Evolutionary conservation across 2,888 invertebrate genomes (phyloP).

Genomic region (Tinea pellionella): DNA sequence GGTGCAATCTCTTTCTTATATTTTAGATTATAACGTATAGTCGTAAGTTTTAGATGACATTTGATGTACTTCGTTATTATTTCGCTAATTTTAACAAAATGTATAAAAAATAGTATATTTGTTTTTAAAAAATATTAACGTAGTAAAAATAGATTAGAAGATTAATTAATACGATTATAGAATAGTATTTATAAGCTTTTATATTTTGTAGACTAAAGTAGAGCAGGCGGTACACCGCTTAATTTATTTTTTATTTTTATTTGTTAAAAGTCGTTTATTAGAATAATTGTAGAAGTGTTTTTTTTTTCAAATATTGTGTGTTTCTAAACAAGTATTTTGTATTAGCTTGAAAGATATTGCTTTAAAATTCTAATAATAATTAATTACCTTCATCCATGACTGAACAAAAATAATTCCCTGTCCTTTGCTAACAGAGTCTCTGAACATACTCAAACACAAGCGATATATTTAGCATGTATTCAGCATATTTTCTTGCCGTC

Average conservation of each 20-base stretch:
- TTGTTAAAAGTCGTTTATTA: neutral
- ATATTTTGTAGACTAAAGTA: neutral
- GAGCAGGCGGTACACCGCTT: neutral
- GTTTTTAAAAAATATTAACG: neutral
- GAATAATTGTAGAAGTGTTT: neutral
- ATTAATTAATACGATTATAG: slow-evolving; percentile 6
- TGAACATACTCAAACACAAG: neutral
- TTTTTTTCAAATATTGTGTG: neutral
- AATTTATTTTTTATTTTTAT: neutral
- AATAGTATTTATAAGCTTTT: slow-evolving; percentile 5
- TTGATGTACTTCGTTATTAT: slow-evolving; percentile 19
- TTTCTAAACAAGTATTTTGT: neutral
- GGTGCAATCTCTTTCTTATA: slow-evolving; percentile 65
- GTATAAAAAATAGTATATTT: neutral
- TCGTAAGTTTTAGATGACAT: slow-evolving; percentile 46
- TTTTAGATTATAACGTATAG: slow-evolving; percentile 26
- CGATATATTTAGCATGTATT: neutral
- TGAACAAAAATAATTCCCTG: slow-evolving; percentile 37
- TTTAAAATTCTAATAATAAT: neutral
- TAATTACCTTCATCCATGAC: slow-evolving; percentile 33
- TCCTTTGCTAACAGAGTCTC: neutral
- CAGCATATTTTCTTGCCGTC: neutral
- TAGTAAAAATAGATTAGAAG: slow-evolving; percentile 9
- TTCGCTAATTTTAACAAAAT: neutral
- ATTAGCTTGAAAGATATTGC: neutral